Evolutionary conservation across 2,888 invertebrate genomes (phyloP).

Genomic region (Salpingus planirostris): DNA sequence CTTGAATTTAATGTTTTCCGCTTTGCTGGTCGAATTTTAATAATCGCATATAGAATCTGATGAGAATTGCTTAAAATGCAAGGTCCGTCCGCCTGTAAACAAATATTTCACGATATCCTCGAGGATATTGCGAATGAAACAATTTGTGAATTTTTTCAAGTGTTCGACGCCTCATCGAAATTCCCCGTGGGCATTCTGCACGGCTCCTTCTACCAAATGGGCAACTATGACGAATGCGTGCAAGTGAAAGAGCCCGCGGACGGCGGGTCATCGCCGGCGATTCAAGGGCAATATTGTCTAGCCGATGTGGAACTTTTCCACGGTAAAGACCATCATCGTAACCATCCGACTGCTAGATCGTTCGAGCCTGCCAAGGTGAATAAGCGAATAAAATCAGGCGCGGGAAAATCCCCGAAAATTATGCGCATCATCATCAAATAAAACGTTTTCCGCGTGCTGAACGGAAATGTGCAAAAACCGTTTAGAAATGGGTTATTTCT

Average conservation of each 20-base stretch:
- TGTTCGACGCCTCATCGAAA: conserved; percentile 66
- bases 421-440: too few species aligned
- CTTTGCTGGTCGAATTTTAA: too few species aligned
- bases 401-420: too few species aligned
- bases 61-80: too few species aligned
- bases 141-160: too few species aligned
- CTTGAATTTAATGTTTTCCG: too few species aligned
- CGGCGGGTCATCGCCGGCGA: conserved; percentile 23
- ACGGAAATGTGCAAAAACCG: background rate
- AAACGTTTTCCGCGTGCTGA: conserved; percentile 2
- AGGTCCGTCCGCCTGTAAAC: too few species aligned
- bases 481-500: too few species aligned
- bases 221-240: conserved; percentile 67
- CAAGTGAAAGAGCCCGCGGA: conserved; percentile 26
- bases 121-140: too few species aligned
- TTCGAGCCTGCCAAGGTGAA: conserved; percentile 6
- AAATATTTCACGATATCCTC: too few species aligned
- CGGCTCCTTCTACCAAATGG: conserved; percentile 60
- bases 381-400: too few species aligned
- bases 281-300: conserved; percentile 59
- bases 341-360: conserved; percentile 6
- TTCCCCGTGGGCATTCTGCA: conserved; percentile 58
- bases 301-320: conserved; percentile 40
- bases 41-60: too few species aligned
- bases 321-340: conserved; percentile 6